Percentiles rank a stretch among this genome's conserved stretches.
phyloP scores from a whole-genome alignment of 2,113 vertebrate species.

The Collichthys lucidus region DNA sequence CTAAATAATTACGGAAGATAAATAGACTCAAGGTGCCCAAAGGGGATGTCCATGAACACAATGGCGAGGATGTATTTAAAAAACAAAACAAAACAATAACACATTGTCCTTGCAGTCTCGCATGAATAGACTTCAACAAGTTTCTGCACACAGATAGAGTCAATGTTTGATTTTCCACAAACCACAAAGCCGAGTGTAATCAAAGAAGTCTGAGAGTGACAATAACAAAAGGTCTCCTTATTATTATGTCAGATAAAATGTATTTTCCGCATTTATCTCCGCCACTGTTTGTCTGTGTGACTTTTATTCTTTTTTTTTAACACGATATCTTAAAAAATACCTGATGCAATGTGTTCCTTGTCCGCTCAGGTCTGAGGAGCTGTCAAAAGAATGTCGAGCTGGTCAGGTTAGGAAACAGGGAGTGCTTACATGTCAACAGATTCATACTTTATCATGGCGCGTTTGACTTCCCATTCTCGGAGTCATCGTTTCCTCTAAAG shows the following conservation, averaged over 20 bases:
- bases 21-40: conserved; percentile 62
- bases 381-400: conserved; percentile 35
- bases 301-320: not conserved
- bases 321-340: conserved; percentile 22
- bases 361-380: conserved; percentile 21
- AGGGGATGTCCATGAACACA: conserved; percentile 20
- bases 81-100: not conserved
- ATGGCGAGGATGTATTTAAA: not conserved
- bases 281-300: conserved; percentile 35
- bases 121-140: conserved; percentile 14
- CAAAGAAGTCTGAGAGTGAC: conserved; percentile 43
- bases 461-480: not conserved
- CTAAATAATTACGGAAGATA: conserved; percentile 77
- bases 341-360: conserved; percentile 48
- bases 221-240: conserved; percentile 48
- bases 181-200: conserved; percentile 45
- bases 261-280: conserved; percentile 49
- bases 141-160: conserved; percentile 33
- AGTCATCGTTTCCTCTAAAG: not conserved
- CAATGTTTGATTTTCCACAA: conserved; percentile 52
- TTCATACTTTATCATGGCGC: conserved; percentile 16
- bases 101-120: not conserved
- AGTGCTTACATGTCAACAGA: conserved; percentile 11
- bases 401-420: conserved; percentile 28
- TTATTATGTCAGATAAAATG: conserved; percentile 30